A percentile compares a stretch with the other conserved stretches of the same genome.
Evolutionary conservation across 2,797 vertebrate species (phyloP).

Genomic region (Alectoris magna): DNA sequence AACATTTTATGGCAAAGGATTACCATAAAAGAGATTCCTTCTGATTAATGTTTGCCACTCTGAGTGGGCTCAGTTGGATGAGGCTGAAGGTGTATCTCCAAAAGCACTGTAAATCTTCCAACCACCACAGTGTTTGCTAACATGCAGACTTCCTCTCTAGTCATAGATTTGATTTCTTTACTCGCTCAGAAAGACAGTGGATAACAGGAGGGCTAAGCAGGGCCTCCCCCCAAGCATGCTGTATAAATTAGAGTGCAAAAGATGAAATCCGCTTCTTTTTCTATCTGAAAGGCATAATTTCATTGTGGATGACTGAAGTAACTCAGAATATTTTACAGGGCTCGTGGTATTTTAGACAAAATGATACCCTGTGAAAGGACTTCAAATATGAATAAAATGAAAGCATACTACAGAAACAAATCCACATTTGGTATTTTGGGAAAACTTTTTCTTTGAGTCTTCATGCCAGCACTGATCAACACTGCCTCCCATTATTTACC

Average conservation of each 20-base stretch:
- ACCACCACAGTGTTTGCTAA: background rate
- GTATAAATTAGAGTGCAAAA: background rate
- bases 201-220: background rate
- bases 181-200: background rate
- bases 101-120: background rate
- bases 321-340: background rate
- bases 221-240: background rate
- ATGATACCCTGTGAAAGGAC: background rate
- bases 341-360: constrained; percentile 9
- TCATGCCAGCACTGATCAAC: background rate
- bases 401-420: background rate
- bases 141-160: background rate
- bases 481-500: background rate
- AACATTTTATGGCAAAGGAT: background rate
- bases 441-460: background rate
- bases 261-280: background rate
- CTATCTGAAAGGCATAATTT: background rate
- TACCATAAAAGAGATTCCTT: background rate
- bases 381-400: background rate
- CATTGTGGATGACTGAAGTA: background rate
- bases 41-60: background rate
- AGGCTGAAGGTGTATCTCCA: background rate
- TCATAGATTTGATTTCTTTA: background rate
- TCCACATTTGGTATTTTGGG: background rate
- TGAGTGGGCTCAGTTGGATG: background rate